phyloP scores from a whole-genome alignment of 2,797 vertebrate genomes.

The Pangasius sanitwongsei region DNA sequence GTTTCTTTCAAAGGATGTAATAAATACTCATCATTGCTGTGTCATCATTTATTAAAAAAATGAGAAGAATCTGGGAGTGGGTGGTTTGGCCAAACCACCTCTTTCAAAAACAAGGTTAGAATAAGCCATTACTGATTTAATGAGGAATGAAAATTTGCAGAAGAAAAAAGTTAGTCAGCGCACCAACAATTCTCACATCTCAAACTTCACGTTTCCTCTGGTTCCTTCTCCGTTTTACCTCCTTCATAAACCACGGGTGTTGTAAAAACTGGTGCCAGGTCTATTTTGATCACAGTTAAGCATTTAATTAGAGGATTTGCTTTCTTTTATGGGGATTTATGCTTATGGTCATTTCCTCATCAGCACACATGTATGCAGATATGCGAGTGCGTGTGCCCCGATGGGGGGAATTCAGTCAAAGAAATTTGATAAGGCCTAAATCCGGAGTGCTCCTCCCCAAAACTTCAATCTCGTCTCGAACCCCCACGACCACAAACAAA shows the following conservation, averaged over 20 bases:
- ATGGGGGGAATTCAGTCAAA: neutral
- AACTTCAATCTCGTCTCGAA: constrained; percentile 21
- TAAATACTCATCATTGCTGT: constrained; percentile 2
- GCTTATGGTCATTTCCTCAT: constrained; percentile 41
- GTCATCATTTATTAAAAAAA: constrained; percentile 28
- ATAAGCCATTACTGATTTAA: constrained; percentile 19
- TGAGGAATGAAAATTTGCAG: neutral
- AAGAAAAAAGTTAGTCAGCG: neutral
- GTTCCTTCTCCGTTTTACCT: neutral
- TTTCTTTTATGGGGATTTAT: constrained; percentile 62
- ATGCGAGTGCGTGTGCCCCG: neutral
- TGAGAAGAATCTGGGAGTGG: constrained; percentile 11
- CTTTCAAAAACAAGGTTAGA: neutral
- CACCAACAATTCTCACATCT: constrained; percentile 8
- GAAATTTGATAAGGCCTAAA: constrained; percentile 42
- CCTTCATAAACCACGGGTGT: constrained; percentile 47
- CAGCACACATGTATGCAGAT: constrained; percentile 15
- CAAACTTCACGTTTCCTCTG: neutral
- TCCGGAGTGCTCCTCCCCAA: constrained; percentile 31
- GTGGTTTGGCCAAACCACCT: neutral
- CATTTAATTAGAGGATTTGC: constrained; percentile 69
- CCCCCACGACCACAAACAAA: constrained; percentile 32
- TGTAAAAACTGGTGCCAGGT: neutral
- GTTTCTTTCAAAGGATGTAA: constrained; percentile 14
- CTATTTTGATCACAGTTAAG: constrained; percentile 71